Evolutionary conservation across 2,888 invertebrate species (phyloP), one percentile per base, ranked within the genome.

Genomic region (Mythimna loreyi): DNA sequence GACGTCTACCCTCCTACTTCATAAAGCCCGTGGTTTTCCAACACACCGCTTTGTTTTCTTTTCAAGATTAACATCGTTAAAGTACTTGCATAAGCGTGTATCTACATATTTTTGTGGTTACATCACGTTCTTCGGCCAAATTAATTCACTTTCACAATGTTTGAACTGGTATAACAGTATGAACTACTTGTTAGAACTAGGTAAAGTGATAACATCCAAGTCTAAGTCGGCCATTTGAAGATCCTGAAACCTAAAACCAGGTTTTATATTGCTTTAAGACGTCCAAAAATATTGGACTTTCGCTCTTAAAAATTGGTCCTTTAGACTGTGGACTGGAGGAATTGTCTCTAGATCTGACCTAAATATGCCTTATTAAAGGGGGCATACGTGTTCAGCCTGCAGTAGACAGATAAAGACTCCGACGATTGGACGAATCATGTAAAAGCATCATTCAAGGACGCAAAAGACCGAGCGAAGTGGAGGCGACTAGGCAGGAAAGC

Each of bases 81-180:
- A 60, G 59, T 28, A 59, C 56, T 78, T 66, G 58, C 69, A 74
- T 78, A 56, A 74, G 25, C 40, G 53, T 71, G 55, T 50, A 53
- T 30, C 53, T 33, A 74, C 64, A 75, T 64, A 78, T 75, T 73
- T 73, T 65, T 33, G 53, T 60, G 62, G 59, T 78, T 71, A 72
- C 63, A 69, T 82, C 71, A 81, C 58, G 40, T 19, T 19, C 16
- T 40, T 21, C 16, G 55, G 49, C 58, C 66, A 78, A 78, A 67
- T 74, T 69, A 67, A 78, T 64, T 64, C 78, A 69, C 74, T 78
- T 78, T 78, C 78, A 74, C 66, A 53, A 68, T 36, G 61, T 67
- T 56, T 60, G 16, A 25, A 50, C 67, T 40, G 21, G 53, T 52
- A 25, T 28, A 50, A 55, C 50, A 67, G 25, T 45, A 45, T 55